phyloP scores from a whole-genome alignment of 2,888 invertebrate species.

The Papilio gigon region DNA sequence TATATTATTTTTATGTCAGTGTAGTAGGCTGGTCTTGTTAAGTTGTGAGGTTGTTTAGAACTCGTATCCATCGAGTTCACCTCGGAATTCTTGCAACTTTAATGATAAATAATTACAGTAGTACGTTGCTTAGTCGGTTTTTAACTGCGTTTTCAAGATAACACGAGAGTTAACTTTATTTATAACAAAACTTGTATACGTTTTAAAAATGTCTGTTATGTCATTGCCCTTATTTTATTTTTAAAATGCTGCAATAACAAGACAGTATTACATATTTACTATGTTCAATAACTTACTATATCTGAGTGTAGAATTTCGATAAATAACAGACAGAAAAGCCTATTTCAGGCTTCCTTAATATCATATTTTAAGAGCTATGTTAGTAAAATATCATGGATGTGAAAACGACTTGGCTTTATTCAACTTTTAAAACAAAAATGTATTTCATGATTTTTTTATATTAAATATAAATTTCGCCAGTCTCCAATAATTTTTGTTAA shows the following conservation, averaged over 20 bases:
- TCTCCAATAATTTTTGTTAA: no score
- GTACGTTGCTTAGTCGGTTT: conserved; percentile 16
- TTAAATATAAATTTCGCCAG: no score
- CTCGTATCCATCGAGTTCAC: conserved; percentile 43
- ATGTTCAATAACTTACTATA: no score
- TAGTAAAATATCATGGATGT: background rate
- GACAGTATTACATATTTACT: background rate
- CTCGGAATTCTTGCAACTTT: conserved; percentile 47
- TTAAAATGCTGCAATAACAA: background rate
- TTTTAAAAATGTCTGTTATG: background rate
- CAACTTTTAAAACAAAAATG: no score
- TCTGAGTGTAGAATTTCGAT: background rate
- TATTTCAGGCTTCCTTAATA: conserved; percentile 13
- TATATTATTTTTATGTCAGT: conserved; percentile 22
- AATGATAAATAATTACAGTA: conserved; percentile 37
- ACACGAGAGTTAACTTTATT: conserved; percentile 5
- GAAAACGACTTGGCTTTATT: background rate
- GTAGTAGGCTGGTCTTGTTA: conserved; percentile 18
- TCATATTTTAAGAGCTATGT: background rate
- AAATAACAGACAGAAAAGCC: background rate
- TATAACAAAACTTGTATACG: background rate
- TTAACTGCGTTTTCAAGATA: conserved; percentile 10
- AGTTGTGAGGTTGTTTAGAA: conserved; percentile 36
- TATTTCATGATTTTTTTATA: no score
- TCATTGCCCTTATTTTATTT: background rate